phyloP scores from a whole-genome alignment of 2,888 invertebrate genomes.

The Notocelia uddmanniana region DNA sequence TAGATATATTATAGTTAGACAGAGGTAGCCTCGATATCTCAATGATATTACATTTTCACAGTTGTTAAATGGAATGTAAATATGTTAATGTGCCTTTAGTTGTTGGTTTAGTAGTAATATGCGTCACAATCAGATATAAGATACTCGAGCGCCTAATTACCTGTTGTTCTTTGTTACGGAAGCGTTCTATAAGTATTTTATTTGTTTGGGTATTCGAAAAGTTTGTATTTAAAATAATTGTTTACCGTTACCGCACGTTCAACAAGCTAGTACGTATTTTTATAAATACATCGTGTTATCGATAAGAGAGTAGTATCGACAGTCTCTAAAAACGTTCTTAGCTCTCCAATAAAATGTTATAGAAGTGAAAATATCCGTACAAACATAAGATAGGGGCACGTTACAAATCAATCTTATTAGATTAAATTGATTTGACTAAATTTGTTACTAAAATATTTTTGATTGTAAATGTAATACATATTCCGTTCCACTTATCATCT shows the following conservation, averaged over 20 bases:
- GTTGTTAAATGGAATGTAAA: neutral
- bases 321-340: too few relatives aligned
- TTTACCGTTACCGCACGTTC: neutral
- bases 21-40: neutral
- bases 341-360: too few relatives aligned
- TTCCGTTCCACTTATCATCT: neutral
- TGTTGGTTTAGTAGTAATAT: neutral
- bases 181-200: neutral
- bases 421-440: neutral
- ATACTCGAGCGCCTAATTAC: neutral
- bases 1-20: neutral
- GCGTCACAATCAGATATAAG: too few relatives aligned
- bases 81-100: neutral
- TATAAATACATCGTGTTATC: too few relatives aligned
- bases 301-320: too few relatives aligned
- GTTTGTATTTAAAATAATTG: neutral
- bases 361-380: too few relatives aligned
- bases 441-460: neutral
- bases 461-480: neutral
- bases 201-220: neutral
- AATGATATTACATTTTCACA: neutral
- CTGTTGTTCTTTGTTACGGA: too few relatives aligned
- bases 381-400: neutral
- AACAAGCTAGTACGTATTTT: neutral
- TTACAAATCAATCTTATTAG: neutral